phyloP scores from a whole-genome alignment of 2,113 vertebrate species.

The Mus spicilegus region DNA sequence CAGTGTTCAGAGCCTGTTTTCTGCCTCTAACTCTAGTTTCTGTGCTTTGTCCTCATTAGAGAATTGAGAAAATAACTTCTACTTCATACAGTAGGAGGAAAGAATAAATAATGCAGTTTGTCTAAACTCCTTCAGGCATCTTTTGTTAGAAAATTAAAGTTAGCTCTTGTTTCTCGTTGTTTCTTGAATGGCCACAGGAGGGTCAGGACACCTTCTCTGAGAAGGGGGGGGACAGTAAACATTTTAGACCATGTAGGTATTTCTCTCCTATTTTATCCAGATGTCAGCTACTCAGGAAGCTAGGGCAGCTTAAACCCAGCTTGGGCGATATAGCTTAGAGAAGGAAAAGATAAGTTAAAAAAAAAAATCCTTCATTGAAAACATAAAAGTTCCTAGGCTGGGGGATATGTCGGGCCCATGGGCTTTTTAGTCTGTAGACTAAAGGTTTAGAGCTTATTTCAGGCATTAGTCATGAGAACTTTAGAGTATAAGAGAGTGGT shows the following conservation, averaged over 20 bases:
- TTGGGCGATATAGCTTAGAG: neutral
- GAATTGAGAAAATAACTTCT: neutral
- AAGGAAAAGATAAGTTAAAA: neutral
- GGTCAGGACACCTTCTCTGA: neutral
- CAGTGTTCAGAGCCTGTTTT: neutral
- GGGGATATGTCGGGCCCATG: neutral
- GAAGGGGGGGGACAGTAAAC: conserved; percentile 6
- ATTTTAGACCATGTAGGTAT: neutral
- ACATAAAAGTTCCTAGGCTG: neutral
- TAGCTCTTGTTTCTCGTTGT: neutral
- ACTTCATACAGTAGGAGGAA: neutral
- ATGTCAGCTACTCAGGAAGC: neutral
- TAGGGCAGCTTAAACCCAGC: neutral
- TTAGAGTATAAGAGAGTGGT: conserved; percentile 27
- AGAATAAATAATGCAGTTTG: conserved; percentile 6
- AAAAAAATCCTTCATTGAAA: neutral
- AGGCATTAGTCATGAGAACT: conserved; percentile 6
- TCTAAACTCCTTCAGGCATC: conserved; percentile 3
- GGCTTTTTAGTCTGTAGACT: neutral
- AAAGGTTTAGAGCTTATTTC: conserved; percentile 21
- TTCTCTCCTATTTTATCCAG: neutral
- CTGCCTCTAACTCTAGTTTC: neutral
- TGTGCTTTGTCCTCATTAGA: conserved; percentile 1
- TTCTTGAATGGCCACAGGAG: conserved; percentile 19
- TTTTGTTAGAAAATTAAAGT: neutral